Evolutionary conservation across 1,140 invertebrate species (phyloP).

Genomic region (Thalassaphorura encarpata): DNA sequence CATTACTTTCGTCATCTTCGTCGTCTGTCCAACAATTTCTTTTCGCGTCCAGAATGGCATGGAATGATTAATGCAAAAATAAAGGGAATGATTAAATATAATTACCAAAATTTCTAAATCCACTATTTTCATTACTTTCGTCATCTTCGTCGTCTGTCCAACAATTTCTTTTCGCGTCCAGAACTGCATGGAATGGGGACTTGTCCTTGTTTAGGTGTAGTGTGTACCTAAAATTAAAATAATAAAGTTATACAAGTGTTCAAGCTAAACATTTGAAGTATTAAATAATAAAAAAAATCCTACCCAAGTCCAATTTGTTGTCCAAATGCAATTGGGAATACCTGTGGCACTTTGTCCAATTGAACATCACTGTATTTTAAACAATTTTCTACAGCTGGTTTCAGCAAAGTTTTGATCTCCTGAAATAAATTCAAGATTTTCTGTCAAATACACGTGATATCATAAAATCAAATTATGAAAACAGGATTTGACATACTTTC

Average conservation of each 20-base stretch:
- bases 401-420: slow-evolving; percentile 27
- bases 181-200: slow-evolving; percentile 5
- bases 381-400: slow-evolving; percentile 22
- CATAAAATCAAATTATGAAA: background rate
- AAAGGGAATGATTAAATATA: background rate
- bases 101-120: slow-evolving; percentile 12
- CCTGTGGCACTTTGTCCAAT: slow-evolving; percentile 6
- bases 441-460: background rate
- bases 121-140: background rate
- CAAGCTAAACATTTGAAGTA: too few species aligned
- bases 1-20: slow-evolving; percentile 17
- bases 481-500: slow-evolving; percentile 13
- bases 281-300: too few species aligned
- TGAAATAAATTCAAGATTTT: slow-evolving; percentile 1
- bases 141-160: slow-evolving; percentile 26
- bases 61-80: background rate
- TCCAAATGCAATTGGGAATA: slow-evolving; percentile 11
- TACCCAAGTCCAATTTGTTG: slow-evolving; percentile 20
- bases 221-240: too few species aligned
- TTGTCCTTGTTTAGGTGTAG: background rate
- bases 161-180: slow-evolving; percentile 16
- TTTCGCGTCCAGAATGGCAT: slow-evolving; percentile 15
- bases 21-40: slow-evolving; percentile 20
- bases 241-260: too few species aligned
- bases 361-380: slow-evolving; percentile 12